These are phyloP conservation scores for Pristionchus japonicus DNA, from an alignment of 2,888 invertebrate species.

Conservation along the genomic window DNA sequence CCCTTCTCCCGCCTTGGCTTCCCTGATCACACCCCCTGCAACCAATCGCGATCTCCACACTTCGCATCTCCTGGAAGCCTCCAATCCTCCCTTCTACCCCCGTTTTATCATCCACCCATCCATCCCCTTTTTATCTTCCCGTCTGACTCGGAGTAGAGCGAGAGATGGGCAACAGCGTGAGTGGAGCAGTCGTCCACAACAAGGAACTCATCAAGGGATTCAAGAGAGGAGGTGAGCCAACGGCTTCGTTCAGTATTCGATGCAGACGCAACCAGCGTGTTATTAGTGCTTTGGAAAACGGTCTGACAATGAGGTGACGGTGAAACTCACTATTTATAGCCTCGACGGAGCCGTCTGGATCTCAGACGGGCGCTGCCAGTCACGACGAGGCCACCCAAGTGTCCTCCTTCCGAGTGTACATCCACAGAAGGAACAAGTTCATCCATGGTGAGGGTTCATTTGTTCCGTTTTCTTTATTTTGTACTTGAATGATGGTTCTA, in stretches of 20 bases:
- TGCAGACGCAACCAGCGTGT: not conserved
- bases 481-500: too few relatives aligned
- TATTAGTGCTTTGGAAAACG: too few relatives aligned
- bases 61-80: slow-evolving; percentile 43
- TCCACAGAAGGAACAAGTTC: slow-evolving; percentile 47
- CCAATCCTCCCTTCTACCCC: not conserved
- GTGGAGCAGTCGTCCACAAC: slow-evolving; percentile 42
- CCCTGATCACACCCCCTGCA: not conserved
- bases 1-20: not conserved
- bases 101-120: not conserved
- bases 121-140: not conserved
- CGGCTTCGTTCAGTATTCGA: not conserved
- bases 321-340: too few relatives aligned
- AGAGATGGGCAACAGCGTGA: slow-evolving; percentile 46
- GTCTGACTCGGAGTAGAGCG: not conserved
- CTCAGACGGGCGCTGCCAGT: not conserved
- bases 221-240: slow-evolving; percentile 38
- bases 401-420: slow-evolving; percentile 46
- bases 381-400: slow-evolving; percentile 24
- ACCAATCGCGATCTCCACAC: not conserved
- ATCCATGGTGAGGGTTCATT: slow-evolving; percentile 35
- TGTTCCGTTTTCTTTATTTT: too few relatives aligned
- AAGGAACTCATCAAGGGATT: slow-evolving; percentile 45
- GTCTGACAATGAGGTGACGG: too few relatives aligned
- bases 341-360: slow-evolving; percentile 24